phyloP scores from a whole-genome alignment of 2,888 invertebrate genomes.

The Macrophya alboannulata region DNA sequence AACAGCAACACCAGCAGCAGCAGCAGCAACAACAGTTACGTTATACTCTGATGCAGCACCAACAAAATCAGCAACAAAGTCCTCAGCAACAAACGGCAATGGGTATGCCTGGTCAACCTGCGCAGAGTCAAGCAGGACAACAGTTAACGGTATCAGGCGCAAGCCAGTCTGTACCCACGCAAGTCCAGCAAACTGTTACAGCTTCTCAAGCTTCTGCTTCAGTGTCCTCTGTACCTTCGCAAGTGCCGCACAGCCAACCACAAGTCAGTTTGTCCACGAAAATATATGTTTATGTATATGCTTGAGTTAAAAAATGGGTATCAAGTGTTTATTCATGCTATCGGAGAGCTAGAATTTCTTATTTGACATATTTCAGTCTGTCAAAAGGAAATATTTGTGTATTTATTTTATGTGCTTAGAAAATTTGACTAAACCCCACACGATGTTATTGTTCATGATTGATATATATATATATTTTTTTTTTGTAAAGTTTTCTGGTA shows the following conservation, averaged over 20 bases:
- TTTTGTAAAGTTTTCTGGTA: background rate
- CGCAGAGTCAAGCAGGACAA: conserved; percentile 70
- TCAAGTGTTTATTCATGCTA: background rate
- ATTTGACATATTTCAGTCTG: background rate
- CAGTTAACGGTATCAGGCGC: conserved; percentile 75
- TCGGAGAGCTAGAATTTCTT: conserved; percentile 32
- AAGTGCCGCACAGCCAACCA: conserved; percentile 71
- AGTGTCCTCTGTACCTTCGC: conserved; percentile 71
- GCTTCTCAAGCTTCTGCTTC: conserved; percentile 72
- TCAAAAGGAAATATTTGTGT: background rate
- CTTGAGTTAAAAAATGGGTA: background rate
- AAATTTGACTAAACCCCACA: background rate
- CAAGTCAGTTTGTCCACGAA: conserved; percentile 67
- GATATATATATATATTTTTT: background rate
- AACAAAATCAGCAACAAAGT: conserved; percentile 70
- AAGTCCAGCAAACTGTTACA: conserved; percentile 76
- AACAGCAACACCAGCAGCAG: conserved; percentile 73
- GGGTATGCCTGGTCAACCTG: conserved; percentile 71
- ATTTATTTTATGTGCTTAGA: background rate
- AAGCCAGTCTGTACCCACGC: conserved; percentile 74
- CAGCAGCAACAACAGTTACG: conserved; percentile 69
- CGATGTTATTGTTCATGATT: conserved; percentile 18
- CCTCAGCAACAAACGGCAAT: conserved; percentile 70
- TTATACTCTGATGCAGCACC: conserved; percentile 63
- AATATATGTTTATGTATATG: background rate